These are phyloP conservation scores for Drosophila flavopinicola DNA, from an alignment of 2,888 invertebrate genomes.

Conservation along the genomic window DNA sequence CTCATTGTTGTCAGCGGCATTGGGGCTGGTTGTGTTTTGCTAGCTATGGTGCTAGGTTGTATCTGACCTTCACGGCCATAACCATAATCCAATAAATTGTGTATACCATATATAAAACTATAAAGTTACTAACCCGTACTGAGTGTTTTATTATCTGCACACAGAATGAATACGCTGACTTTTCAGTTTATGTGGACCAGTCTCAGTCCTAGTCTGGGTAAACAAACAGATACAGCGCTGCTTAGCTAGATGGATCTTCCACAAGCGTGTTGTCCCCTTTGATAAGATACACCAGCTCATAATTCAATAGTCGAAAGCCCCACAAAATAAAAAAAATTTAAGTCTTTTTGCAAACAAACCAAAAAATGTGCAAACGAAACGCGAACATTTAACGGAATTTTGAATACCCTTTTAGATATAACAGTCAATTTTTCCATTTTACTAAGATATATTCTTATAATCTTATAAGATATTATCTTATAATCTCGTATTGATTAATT, in stretches of 20 bases:
- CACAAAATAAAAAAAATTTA: constrained; percentile 17
- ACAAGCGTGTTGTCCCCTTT: constrained; percentile 4
- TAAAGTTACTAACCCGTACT: constrained; percentile 58
- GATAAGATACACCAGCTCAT: constrained; percentile 47
- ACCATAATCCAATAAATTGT: constrained; percentile 75
- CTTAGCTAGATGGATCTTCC: constrained; percentile 30
- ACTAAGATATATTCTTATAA: too few relatives aligned
- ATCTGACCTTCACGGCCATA: constrained; percentile 75
- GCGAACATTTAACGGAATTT: neutral
- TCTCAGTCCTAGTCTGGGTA: constrained; percentile 29
- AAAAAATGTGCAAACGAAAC: constrained; percentile 1
- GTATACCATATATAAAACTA: constrained; percentile 74
- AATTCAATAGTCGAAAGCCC: constrained; percentile 33
- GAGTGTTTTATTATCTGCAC: constrained; percentile 72
- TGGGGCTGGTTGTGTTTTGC: constrained; percentile 15
- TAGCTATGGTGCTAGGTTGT: constrained; percentile 25
- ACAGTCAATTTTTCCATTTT: too few relatives aligned
- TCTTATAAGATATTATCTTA: too few relatives aligned
- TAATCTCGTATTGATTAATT: too few relatives aligned
- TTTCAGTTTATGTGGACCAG: constrained; percentile 34
- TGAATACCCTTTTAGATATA: neutral
- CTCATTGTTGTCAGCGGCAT: constrained; percentile 4
- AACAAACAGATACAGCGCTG: constrained; percentile 34
- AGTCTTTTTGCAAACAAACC: constrained; percentile 63
- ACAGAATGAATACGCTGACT: constrained; percentile 54